Base-by-base conservation (phyloP, 2,888 invertebrate species). In the Campoplex capitator region DNA sequence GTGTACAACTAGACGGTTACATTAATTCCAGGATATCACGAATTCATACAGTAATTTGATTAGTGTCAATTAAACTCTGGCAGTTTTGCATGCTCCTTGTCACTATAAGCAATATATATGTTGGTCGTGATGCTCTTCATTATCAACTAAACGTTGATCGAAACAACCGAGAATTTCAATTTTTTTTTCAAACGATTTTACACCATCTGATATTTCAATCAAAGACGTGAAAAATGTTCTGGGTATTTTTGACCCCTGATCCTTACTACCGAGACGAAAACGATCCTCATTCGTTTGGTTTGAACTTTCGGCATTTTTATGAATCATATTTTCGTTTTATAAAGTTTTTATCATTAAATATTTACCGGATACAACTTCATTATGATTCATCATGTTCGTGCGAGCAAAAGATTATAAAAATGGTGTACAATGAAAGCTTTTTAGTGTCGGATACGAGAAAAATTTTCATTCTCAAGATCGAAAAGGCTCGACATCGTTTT, bases 1-100 rank as follows among this genome's bases (percentile, higher is more conserved):
- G 67, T 45, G 65, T 48, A 65, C 38, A 65, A 73, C 65, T 48
- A 18, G 58, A 51, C 18, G 13, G 68, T 38, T 65, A 48, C 38
- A 67, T 67, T 71, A 4, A 67, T 80, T 65, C 62, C 54, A 68
- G 68, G 28, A 71, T 62, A 62, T 77, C 42, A 77, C 70, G 68
- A 48, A 83, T 70, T 76, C 70, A 83, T 76, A 38, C 70, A 35
- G 38, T 56, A 83, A 83, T 76, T 76, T 32, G 28, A 35, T 83
- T 58, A 82, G 56, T 56, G 75, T 76, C 68, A 58, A 75, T 82
- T 75, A 35, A 75, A 76, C 54, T 23, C 51, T 68, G 67, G 48
- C 70, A 48, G 58, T 18, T 67, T 56, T 54, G 48, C 32, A 16
- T 42, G 74, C 18, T 54, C 42, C 54, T 67, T 13, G 67, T 54